phyloP scores from a whole-genome alignment of 2,888 invertebrate genomes.

The Torymus auratus region DNA sequence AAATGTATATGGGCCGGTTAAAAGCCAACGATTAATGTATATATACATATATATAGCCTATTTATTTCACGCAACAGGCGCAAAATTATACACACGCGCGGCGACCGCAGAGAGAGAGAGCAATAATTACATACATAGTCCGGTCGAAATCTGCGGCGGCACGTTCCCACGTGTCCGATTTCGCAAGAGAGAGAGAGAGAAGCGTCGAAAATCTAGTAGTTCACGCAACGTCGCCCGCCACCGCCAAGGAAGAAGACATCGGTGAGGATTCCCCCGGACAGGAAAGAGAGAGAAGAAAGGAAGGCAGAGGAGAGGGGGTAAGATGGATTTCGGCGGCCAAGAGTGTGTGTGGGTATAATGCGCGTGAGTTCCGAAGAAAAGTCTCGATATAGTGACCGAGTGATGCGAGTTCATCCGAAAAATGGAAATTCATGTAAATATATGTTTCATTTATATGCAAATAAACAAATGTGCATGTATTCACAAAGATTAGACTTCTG shows the following conservation, averaged over 20 bases:
- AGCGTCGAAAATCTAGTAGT: constrained; percentile 41
- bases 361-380: too few species aligned
- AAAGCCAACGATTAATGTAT: too few species aligned
- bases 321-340: too few species aligned
- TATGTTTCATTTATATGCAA: too few species aligned
- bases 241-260: constrained; percentile 15
- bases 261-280: constrained; percentile 10
- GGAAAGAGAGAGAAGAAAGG: constrained; percentile 7
- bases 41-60: not conserved
- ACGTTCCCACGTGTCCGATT: constrained; percentile 53
- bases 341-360: too few species aligned
- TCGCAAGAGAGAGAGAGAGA: constrained; percentile 24
- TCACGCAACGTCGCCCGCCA: constrained; percentile 34
- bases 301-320: not conserved
- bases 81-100: constrained; percentile 29
- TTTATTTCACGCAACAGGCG: constrained; percentile 33
- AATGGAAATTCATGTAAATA: too few species aligned
- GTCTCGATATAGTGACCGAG: too few species aligned
- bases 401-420: too few species aligned
- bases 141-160: too few species aligned
- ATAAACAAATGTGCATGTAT: too few species aligned
- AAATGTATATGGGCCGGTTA: too few species aligned
- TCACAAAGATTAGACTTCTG: too few species aligned
- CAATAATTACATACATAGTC: constrained; percentile 36
- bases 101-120: constrained; percentile 16